These are phyloP conservation scores for Leptocoma aspasia DNA, from an alignment of 2,113 vertebrate genomes.

Conservation along the genomic window DNA sequence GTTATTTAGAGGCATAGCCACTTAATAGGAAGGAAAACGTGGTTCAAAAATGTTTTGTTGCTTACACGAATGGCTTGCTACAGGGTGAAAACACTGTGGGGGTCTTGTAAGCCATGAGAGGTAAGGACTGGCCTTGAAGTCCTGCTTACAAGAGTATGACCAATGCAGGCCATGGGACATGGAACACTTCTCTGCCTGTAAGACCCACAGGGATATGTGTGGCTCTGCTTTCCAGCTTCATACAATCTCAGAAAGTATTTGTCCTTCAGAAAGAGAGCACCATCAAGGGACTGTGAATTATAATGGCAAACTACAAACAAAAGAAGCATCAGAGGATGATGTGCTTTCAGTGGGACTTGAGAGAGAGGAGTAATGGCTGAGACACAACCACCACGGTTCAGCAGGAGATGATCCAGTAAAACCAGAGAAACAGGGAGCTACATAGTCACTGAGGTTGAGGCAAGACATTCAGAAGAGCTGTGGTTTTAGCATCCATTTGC, in stretches of 20 bases:
- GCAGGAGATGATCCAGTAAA: neutral
- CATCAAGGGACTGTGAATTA: neutral
- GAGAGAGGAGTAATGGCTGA: neutral
- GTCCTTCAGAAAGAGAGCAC: neutral
- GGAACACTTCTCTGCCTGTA: neutral
- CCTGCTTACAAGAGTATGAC: neutral
- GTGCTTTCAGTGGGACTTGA: neutral
- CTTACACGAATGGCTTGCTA: neutral
- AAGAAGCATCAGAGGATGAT: neutral
- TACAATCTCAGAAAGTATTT: neutral
- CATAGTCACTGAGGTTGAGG: neutral
- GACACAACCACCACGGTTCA: neutral
- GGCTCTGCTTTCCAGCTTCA: neutral
- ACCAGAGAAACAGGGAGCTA: neutral
- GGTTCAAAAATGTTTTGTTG: neutral
- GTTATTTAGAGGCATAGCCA: neutral
- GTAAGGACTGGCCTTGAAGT: neutral
- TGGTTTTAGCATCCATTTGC: neutral
- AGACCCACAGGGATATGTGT: neutral
- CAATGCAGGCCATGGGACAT: neutral
- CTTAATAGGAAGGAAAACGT: neutral
- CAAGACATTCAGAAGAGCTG: neutral
- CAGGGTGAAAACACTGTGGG: neutral
- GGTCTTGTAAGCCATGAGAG: neutral
- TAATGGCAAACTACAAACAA: neutral